Base-by-base conservation (phyloP, 2,113 vertebrate species). In the Piliocolobus tephrosceles region DNA sequence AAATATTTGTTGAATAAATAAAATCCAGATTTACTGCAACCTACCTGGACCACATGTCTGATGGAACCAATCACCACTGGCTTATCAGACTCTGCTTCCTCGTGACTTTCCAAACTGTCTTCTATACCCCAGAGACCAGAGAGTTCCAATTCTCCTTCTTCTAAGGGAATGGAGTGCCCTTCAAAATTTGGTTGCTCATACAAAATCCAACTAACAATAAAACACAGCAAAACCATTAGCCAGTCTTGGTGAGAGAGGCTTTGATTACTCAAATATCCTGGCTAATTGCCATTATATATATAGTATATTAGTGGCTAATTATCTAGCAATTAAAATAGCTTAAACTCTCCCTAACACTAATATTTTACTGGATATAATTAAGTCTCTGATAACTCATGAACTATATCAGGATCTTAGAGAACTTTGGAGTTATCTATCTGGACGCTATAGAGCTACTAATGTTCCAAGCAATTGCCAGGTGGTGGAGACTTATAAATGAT, bases 151-250 rank as follows among this genome's bases (percentile, higher is more conserved):
- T 99, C 98, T 96, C 99, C 99, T 98, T 99, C 99, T 97, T 99
- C 99, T 40, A 99, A 93, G 1, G 99, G 99, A 61, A 99, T 97
- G 80, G 98, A 98, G 5, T 99, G 99, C 0, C 99, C 99, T 98
- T 99, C 99, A 98, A 99, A 99, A 98, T 99, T 99, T 58, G 99
- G 99, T 94, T 99, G 99, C 92, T 99, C 99, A 98, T 99, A 99
- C 27, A 99, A 98, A 97, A 99, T 99, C 99, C 99, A 99, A 98
- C 99, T 99, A 98, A 84, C 96, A 95, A 97, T 66, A 75, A 98
- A 97, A 96, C 70, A 96, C 22, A 79, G 14, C 43, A 82, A 93
- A 90, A 81, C 55, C 38, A 73, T 98, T 95, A 97, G 82, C 30
- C 45, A 68, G 35, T 58, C 25, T 86, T 83, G 30, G 10, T 70